Evolutionary conservation across 1,140 invertebrate species (phyloP).

Genomic region (Macrotrachela quadricornifera): DNA sequence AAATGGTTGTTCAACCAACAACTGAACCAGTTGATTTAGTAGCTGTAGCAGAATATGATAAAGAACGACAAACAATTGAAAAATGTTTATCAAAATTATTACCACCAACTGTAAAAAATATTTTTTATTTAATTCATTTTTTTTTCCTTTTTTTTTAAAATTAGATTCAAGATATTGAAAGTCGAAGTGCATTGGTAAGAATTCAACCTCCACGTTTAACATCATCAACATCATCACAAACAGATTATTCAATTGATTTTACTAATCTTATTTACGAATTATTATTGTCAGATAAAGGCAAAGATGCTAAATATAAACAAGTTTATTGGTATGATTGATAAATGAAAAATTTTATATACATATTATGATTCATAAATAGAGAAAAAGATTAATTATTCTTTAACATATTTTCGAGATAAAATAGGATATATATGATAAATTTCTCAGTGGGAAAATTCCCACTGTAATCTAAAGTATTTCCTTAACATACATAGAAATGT

Average conservation of each 20-base stretch:
- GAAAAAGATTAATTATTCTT: no score
- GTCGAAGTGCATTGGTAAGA: constrained; percentile 51
- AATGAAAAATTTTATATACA: no score
- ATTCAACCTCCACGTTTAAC: constrained; percentile 42
- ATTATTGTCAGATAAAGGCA: constrained; percentile 50
- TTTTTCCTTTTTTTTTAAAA: constrained; percentile 3
- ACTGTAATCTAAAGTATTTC: no score
- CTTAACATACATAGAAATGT: no score
- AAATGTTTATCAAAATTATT: constrained; percentile 45
- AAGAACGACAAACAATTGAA: constrained; percentile 19
- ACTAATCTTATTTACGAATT: constrained; percentile 41
- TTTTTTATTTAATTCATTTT: not conserved
- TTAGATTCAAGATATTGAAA: constrained; percentile 51
- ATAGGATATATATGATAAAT: no score
- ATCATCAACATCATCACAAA: constrained; percentile 28
- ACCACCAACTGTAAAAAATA: constrained; percentile 40
- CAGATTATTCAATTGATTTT: constrained; percentile 29
- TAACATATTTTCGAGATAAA: no score
- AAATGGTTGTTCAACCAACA: not conserved
- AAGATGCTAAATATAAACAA: constrained; percentile 51
- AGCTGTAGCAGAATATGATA: constrained; percentile 15
- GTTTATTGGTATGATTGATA: constrained; percentile 38
- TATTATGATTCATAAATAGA: no score
- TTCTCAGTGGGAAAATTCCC: no score
- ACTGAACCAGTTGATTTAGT: not conserved